These are phyloP conservation scores for Dermochelys coriacea DNA, from an alignment of 2,797 vertebrate genomes.

Conservation along the genomic window DNA sequence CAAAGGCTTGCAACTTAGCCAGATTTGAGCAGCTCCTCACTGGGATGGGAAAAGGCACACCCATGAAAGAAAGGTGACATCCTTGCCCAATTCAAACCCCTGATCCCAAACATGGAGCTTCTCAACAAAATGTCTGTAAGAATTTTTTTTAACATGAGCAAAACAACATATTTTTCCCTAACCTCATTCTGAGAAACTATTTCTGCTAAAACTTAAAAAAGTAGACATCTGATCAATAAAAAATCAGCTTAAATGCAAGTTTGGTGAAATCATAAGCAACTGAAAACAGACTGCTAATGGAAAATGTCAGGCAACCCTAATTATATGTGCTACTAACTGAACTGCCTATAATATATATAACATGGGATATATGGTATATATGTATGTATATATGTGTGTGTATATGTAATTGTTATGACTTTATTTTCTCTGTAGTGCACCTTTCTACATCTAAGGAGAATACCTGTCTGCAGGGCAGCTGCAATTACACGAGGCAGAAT, in stretches of 20 bases:
- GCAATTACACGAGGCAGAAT: not conserved
- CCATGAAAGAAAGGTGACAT: not conserved
- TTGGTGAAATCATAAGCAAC: constrained; percentile 25
- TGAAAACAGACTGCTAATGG: not conserved
- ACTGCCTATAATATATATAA: not conserved
- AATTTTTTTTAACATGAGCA: not conserved
- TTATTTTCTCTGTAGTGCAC: not conserved
- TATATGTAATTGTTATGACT: not conserved
- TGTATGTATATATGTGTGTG: not conserved
- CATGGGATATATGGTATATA: constrained; percentile 1
- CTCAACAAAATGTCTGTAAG: not conserved
- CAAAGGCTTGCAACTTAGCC: not conserved
- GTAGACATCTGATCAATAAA: constrained; percentile 18
- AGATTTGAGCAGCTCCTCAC: not conserved
- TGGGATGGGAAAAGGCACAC: not conserved
- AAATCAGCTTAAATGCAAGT: not conserved
- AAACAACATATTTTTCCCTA: not conserved
- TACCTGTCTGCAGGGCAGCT: not conserved
- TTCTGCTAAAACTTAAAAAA: constrained; percentile 28
- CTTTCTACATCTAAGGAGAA: not conserved
- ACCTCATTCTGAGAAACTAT: constrained; percentile 25
- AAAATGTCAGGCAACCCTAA: not conserved
- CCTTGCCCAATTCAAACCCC: not conserved
- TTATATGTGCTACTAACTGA: constrained; percentile 12
- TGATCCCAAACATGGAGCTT: not conserved